Base-by-base conservation (phyloP, 1,140 invertebrate species). In the Apis florea region DNA sequence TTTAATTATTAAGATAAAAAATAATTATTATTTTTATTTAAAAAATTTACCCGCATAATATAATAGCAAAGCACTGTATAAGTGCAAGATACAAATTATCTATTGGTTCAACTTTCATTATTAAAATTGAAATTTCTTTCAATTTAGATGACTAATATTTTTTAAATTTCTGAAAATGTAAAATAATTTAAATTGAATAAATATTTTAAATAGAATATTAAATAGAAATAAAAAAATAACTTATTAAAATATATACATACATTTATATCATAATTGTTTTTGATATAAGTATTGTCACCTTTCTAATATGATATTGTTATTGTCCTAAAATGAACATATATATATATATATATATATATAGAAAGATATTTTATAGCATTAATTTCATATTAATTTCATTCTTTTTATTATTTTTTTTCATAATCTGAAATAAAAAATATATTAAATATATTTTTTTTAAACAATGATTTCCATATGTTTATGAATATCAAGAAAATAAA, bases 61-160 rank as follows among this genome's bases (percentile, higher is more conserved):
- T 98, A 72, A 99, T 97, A 63, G 95, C 96, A 94, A 99, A 99
- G 92, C 98, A 98, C 94, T 98, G 96, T 75, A 98, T 95, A 56
- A 99, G 93, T 19, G 98, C 98, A 83, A 98, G 97, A 93, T 98
- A 98, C 11, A 98, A 95, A 92, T 98, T 97, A 85, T 98, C 97
- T 86, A 97, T 95, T 31, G 95, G 94, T 71, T 95, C 85, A 74
- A 66, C 69, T 68, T 82, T 82, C 56, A 68, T 71, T 64, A 40
- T 4, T 1, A 21, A 3, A 31, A 64, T 40, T 11, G 76, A 40
- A 68, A 58, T 69, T 19, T n/a, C 54, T 53, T n/a, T 21, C n/a
- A 61, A 26, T 10, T 64, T 6, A 63, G 71, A 70, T 85, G 15
- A 66, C 61, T 71, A 79, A 21, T 21, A 19, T 72, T 53, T 40